A percentile compares a stretch with the other conserved stretches of the same genome.
Conservation (phyloP, 2,888 invertebrate genomes). For the Lithosia quadra region DNA sequence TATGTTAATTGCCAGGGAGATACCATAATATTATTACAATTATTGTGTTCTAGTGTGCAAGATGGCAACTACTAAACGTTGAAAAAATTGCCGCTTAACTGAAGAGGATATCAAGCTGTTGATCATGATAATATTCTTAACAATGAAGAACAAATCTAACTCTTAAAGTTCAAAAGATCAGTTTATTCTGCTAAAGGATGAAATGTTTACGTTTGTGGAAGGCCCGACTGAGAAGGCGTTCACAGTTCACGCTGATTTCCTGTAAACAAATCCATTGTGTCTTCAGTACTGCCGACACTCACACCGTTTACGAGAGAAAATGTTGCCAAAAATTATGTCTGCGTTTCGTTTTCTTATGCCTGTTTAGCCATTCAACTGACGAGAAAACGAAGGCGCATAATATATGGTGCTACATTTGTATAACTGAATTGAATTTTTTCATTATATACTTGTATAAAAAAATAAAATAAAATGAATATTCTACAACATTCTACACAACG, state of each 20-base stretch:
- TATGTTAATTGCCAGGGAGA: background rate
- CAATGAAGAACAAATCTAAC: background rate
- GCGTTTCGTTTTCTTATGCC: constrained; percentile 51
- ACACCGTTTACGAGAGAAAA: constrained; percentile 63
- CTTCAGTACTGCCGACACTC: constrained; percentile 63
- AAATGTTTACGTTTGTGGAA: constrained; percentile 58
- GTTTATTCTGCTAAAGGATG: constrained; percentile 58
- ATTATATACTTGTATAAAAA: background rate
- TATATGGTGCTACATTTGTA: constrained; percentile 3
- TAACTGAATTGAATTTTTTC: background rate
- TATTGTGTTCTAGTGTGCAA: no score
- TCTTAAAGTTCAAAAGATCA: constrained; percentile 17
- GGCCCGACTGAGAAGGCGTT: constrained; percentile 54
- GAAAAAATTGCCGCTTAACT: background rate
- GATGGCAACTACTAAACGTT: background rate
- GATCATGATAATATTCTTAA: no score
- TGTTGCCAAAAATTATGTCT: constrained; percentile 61
- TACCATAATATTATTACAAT: background rate
- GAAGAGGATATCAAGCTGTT: no score
- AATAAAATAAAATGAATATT: background rate
- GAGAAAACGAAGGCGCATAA: constrained; percentile 26
- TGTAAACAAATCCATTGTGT: constrained; percentile 79
- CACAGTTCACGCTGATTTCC: constrained; percentile 68
- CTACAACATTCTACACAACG: no score
- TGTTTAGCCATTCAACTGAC: constrained; percentile 35